Conservation (phyloP, 2,797 vertebrate species). For the Halcyon chelicuti region DNA sequence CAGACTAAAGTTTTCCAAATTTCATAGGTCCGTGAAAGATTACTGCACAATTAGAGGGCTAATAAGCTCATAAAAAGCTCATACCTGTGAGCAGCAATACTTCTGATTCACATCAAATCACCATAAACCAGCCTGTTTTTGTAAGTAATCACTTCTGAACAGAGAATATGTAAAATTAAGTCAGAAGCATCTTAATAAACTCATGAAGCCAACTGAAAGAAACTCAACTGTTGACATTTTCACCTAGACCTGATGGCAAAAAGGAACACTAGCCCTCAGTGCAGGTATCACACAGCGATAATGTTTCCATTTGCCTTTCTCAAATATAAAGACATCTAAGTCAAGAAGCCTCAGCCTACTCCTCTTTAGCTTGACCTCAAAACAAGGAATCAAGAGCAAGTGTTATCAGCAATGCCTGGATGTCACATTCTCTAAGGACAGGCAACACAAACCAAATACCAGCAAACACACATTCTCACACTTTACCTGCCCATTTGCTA, state of each 20-base stretch:
- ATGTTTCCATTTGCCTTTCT: background rate
- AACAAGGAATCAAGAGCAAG: background rate
- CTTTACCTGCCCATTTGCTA: background rate
- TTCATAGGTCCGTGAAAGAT: background rate
- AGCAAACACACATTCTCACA: background rate
- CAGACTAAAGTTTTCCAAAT: background rate
- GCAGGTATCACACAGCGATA: background rate
- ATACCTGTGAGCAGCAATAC: background rate
- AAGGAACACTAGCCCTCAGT: background rate
- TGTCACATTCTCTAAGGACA: background rate
- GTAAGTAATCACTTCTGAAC: background rate
- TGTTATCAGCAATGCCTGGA: background rate
- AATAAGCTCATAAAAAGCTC: background rate
- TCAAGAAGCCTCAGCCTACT: background rate
- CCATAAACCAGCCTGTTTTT: background rate
- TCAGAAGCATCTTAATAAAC: background rate
- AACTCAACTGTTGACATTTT: background rate
- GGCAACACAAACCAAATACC: background rate
- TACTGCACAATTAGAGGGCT: background rate
- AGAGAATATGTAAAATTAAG: background rate
- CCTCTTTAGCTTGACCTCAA: background rate
- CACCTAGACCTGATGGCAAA: background rate
- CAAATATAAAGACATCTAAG: background rate
- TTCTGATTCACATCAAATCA: background rate
- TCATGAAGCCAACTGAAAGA: background rate